These are phyloP conservation scores for Ips nitidus DNA, from an alignment of 1,140 invertebrate species.

Conservation along the genomic window DNA sequence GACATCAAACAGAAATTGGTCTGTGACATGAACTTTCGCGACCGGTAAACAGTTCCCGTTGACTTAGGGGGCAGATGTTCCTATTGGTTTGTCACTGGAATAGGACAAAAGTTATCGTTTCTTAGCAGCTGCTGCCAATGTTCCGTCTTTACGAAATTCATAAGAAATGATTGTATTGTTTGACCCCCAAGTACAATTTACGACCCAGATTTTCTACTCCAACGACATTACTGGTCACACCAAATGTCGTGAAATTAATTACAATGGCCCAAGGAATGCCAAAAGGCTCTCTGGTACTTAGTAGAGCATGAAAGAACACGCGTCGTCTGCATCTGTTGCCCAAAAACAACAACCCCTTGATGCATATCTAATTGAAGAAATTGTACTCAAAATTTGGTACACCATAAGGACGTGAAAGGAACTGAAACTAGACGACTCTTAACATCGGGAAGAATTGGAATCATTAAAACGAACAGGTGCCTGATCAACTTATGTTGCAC, in stretches of 20 bases:
- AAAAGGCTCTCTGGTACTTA: slow-evolving; percentile 11
- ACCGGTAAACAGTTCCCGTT: neutral
- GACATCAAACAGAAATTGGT: slow-evolving; percentile 12
- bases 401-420: neutral
- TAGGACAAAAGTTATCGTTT: slow-evolving; percentile 4
- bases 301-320: slow-evolving; percentile 16
- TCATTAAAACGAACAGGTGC: slow-evolving; percentile 7
- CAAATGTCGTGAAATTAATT: slow-evolving; percentile 17
- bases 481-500: slow-evolving; percentile 1
- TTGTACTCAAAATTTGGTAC: neutral
- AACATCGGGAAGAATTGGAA: too few relatives aligned
- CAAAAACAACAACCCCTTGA: slow-evolving; percentile 9
- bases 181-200: too few relatives aligned
- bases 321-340: slow-evolving; percentile 5
- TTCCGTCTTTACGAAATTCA: neutral
- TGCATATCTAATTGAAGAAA: slow-evolving; percentile 18
- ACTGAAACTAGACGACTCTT: too few relatives aligned
- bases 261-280: slow-evolving; percentile 4
- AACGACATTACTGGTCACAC: slow-evolving; percentile 1
- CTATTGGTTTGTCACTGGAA: neutral
- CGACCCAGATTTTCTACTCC: too few relatives aligned
- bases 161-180: neutral
- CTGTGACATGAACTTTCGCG: slow-evolving; percentile 25
- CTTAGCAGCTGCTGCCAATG: slow-evolving; percentile 9
- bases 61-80: neutral